phyloP scores from a whole-genome alignment of 2,113 vertebrate genomes.

The Austrofundulus limnaeus region DNA sequence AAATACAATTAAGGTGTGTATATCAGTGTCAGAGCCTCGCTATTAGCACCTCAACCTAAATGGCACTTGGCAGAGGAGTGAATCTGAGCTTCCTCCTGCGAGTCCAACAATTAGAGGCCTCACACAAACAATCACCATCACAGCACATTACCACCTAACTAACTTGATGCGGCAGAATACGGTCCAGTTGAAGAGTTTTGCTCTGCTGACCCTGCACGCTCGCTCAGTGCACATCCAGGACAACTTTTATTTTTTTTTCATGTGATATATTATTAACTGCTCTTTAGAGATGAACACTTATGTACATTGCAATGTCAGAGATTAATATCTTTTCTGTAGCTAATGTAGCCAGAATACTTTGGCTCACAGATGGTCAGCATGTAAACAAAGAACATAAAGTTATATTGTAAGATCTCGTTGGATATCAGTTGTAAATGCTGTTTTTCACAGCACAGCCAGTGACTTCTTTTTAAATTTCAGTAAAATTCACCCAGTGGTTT shows the following conservation, averaged over 20 bases:
- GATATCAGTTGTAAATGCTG: too few species aligned
- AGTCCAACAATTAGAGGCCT: constrained; percentile 61
- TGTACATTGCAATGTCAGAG: too few species aligned
- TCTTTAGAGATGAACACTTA: too few species aligned
- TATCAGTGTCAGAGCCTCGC: constrained; percentile 56
- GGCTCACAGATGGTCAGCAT: too few species aligned
- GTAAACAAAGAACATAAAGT: too few species aligned
- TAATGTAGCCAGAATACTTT: too few species aligned
- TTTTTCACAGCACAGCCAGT: too few species aligned
- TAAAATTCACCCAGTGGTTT: too few species aligned
- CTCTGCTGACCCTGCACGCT: not conserved
- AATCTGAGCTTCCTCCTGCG: constrained; percentile 50
- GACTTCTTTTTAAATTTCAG: too few species aligned
- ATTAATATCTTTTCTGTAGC: too few species aligned
- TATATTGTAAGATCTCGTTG: too few species aligned
- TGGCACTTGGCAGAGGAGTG: constrained; percentile 62
- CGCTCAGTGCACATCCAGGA: not conserved
- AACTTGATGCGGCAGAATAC: constrained; percentile 44
- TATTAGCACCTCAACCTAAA: constrained; percentile 64
- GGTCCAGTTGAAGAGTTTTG: not conserved
- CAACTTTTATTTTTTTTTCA: not conserved
- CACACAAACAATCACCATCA: constrained; percentile 16
- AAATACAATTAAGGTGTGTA: constrained; percentile 71
- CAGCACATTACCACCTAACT: constrained; percentile 44
- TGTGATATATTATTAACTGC: too few species aligned